phyloP scores from a whole-genome alignment of 64 coral and sea anemone species.

The Exaiptasia diaphana region DNA sequence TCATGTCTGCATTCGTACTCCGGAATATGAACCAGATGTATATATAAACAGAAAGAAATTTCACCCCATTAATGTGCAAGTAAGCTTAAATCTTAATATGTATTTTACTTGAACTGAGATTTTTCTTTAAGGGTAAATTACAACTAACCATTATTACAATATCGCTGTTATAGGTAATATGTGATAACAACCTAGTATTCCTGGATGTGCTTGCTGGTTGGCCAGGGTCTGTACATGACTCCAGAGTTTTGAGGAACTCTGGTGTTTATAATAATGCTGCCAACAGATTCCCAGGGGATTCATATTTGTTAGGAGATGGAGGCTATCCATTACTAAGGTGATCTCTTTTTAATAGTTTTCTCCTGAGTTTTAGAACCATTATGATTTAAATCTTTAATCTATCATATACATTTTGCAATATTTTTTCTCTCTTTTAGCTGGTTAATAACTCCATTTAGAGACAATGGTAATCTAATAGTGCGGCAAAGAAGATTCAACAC shows the following conservation, averaged over 20 bases:
- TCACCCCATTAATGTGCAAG: background rate
- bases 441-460: slow-evolving; percentile 46
- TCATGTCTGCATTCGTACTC: background rate
- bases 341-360: too few relatives aligned
- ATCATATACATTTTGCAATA: too few relatives aligned
- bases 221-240: slow-evolving; percentile 36
- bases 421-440: slow-evolving; percentile 51
- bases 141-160: background rate
- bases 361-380: too few relatives aligned
- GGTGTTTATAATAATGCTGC: background rate
- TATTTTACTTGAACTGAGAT: too few relatives aligned
- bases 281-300: slow-evolving; percentile 20
- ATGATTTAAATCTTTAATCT: too few relatives aligned
- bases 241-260: slow-evolving; percentile 5
- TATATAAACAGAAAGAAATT: background rate
- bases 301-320: slow-evolving; percentile 19
- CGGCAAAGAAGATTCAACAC: slow-evolving; percentile 29
- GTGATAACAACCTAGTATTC: slow-evolving; percentile 3
- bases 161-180: background rate
- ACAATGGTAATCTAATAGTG: slow-evolving; percentile 33
- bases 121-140: too few relatives aligned
- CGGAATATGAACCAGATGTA: background rate
- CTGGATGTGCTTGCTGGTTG: background rate
- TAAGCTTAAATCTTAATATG: too few relatives aligned
- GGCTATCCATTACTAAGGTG: slow-evolving; percentile 32